Evolutionary conservation across 2,888 invertebrate species (phyloP).

Genomic region (Eupithecia tripunctaria): DNA sequence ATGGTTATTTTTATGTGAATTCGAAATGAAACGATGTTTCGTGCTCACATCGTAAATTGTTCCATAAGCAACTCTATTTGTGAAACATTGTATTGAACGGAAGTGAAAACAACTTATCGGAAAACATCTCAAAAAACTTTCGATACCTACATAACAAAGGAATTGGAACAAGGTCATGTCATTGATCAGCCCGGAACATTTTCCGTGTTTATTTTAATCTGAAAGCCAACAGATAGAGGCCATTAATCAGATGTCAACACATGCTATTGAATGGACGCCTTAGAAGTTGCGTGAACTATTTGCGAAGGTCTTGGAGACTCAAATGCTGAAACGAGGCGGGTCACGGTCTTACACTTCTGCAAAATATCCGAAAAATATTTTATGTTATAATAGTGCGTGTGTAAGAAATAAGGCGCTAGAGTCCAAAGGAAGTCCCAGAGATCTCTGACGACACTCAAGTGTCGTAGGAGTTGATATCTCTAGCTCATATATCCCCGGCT

Average conservation of each 20-base stretch:
- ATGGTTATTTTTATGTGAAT: neutral
- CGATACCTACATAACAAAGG: slow-evolving; percentile 9
- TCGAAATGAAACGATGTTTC: no score
- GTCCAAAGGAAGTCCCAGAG: no score
- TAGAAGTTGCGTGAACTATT: slow-evolving; percentile 53
- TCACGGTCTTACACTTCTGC: neutral
- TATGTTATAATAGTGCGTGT: no score
- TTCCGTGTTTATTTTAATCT: slow-evolving; percentile 56
- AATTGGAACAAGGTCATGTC: slow-evolving; percentile 22
- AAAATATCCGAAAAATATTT: neutral
- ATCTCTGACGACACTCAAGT: no score
- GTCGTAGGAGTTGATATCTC: no score
- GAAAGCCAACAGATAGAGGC: slow-evolving; percentile 51
- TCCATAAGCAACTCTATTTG: neutral
- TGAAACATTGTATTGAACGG: neutral
- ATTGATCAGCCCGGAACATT: slow-evolving; percentile 43
- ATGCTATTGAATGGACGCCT: slow-evolving; percentile 57
- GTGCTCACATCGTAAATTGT: no score
- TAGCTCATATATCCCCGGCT: no score
- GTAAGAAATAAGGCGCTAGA: no score
- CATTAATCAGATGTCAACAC: slow-evolving; percentile 72
- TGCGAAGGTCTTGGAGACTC: slow-evolving; percentile 47
- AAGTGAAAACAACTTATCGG: neutral
- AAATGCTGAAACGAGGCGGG: neutral
- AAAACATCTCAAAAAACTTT: neutral